Percentiles rank a stretch among this genome's conserved stretches.
These are phyloP conservation scores for Calliopum simillimum DNA, from an alignment of 2,888 invertebrate genomes.

Conservation along the genomic window DNA sequence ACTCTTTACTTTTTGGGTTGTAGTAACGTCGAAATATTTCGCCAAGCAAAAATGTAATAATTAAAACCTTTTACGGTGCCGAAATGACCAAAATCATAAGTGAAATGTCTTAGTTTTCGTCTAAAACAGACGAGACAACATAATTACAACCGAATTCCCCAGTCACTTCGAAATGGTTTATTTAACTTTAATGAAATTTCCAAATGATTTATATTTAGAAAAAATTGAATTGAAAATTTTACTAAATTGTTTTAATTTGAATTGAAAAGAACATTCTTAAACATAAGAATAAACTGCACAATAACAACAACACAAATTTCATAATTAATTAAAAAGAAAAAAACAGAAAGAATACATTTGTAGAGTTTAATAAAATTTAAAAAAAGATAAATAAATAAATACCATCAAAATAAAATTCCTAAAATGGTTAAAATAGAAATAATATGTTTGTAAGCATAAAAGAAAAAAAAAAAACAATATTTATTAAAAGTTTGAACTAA, in stretches of 20 bases:
- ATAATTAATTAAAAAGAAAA: conserved; percentile 2
- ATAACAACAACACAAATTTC: conserved; percentile 16
- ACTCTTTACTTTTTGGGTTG: no score
- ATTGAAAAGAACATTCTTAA: neutral
- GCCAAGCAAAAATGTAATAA: no score
- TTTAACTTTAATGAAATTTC: no score
- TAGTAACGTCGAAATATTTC: no score
- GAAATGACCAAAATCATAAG: no score
- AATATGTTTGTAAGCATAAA: conserved; percentile 15
- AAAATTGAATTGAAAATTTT: neutral
- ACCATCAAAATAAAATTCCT: conserved; percentile 20
- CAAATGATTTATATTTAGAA: no score
- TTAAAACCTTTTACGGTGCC: no score
- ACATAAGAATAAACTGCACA: neutral
- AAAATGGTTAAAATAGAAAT: conserved; percentile 12
- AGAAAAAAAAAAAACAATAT: neutral
- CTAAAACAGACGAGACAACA: no score
- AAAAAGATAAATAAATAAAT: conserved; percentile 1
- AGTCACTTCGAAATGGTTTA: no score
- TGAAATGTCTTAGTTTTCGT: no score
- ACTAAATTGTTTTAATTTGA: neutral
- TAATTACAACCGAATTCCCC: no score
- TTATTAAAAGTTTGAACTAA: conserved; percentile 7
- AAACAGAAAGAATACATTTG: conserved; percentile 12
- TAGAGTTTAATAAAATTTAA: conserved; percentile 6